These are phyloP conservation scores for Lumbricus terrestris DNA, from an alignment of 2,888 invertebrate genomes.

Conservation along the genomic window DNA sequence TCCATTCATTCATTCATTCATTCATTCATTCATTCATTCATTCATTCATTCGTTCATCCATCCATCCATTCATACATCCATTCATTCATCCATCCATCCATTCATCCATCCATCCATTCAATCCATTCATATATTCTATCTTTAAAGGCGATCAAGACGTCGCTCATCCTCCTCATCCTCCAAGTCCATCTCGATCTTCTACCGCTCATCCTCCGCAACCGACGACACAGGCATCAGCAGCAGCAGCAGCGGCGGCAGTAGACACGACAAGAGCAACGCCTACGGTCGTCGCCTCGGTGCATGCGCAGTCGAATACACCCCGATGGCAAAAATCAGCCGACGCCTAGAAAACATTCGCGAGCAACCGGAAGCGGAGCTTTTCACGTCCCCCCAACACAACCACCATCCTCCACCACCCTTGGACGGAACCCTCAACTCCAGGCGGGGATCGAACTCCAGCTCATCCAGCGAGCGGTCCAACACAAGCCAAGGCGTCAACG, in stretches of 20 bases:
- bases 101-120: background rate
- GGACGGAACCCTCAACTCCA: background rate
- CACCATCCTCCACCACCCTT: background rate
- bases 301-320: background rate
- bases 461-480: background rate
- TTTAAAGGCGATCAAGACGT: background rate
- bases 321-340: background rate
- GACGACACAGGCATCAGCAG: no score
- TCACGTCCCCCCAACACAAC: background rate
- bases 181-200: background rate
- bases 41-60: background rate
- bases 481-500: background rate
- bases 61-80: background rate
- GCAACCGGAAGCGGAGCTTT: background rate
- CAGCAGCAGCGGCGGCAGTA: background rate
- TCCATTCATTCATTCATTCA: no score
- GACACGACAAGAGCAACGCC: background rate
- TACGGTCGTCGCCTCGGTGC: background rate
- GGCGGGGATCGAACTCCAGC: background rate
- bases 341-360: background rate
- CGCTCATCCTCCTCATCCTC: background rate
- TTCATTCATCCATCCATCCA: background rate
- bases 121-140: background rate
- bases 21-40: background rate
- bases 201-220: background rate